Base-by-base conservation (phyloP, 2,113 vertebrate genomes). In the Hyperoodon ampullatus region DNA sequence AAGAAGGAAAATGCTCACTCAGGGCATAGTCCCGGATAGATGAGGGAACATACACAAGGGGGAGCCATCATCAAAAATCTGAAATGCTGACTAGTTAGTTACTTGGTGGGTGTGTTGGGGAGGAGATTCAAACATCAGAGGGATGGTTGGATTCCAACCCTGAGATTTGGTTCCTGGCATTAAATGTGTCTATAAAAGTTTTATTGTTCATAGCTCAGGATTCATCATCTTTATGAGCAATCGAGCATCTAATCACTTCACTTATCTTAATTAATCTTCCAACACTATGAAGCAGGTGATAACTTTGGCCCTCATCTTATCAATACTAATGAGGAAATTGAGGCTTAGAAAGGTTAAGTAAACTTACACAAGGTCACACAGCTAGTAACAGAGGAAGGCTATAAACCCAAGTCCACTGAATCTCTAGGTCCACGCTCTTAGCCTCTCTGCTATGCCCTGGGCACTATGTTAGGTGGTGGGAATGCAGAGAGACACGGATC, bases 201-300 rank as follows among this genome's bases (percentile, higher is more conserved):
- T 24, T 39, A n/a, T 58, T 78, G 26, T 88, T 94, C 19, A 88
- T 78, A 93, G 65, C 55, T 87, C 74, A 50, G 58, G 30, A 75
- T 85, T 88, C 74, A 42, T 82, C 70, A 28, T 81, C 75, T 88
- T 61, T 81, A n/a, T 92, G 83, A 95, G 66, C 60, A 90, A 68
- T 53, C 85, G 16, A 75, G 3, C n/a, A 60, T 90, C 88, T 83
- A 35, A 75, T 94, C 13, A 50, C n/a, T 88, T 94, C 33, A 39
- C n/a, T 94, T 91, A 81, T 95, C 61, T 75, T 86, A n/a, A 53
- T 94, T 94, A 77, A 85, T 84, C 39, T 94, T 66, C 47, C 50
- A 94, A 55, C 30, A 88, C 8, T n/a, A 10, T 60, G 65, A 93
- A 19, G 9, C 50, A 84, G 18, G 28, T n/a, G 50, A 68, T 80